Evolutionary conservation across 2,888 invertebrate genomes (phyloP).

Genomic region (Xanthorhoe spadicearia): DNA sequence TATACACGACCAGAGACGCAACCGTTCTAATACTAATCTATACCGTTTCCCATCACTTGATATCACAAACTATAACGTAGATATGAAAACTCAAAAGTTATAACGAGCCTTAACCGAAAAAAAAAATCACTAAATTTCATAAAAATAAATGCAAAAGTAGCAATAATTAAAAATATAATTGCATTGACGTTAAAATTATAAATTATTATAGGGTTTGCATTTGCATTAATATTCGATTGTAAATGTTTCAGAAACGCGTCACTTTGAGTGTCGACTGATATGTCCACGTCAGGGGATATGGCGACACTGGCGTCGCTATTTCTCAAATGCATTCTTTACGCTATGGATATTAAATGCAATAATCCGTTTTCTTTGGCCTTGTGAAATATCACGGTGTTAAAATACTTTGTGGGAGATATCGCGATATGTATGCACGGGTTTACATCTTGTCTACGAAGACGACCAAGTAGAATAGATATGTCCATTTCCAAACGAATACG

Average conservation of each 20-base stretch:
- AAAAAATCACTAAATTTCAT: slow-evolving; percentile 59
- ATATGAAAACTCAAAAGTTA: slow-evolving; percentile 62
- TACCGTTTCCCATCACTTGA: slow-evolving; percentile 63
- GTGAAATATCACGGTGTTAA: slow-evolving; percentile 81
- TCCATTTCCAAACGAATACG: slow-evolving; percentile 66
- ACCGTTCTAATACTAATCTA: slow-evolving; percentile 52
- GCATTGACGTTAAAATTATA: slow-evolving; percentile 43
- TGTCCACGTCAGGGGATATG: slow-evolving; percentile 62
- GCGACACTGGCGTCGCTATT: slow-evolving; percentile 51
- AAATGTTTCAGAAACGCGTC: slow-evolving; percentile 48
- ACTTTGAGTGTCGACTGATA: slow-evolving; percentile 65
- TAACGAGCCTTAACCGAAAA: slow-evolving; percentile 62
- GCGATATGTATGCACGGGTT: slow-evolving; percentile 74
- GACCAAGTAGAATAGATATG: slow-evolving; percentile 72
- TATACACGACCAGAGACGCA: slow-evolving; percentile 50
- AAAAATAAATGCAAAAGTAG: slow-evolving; percentile 76
- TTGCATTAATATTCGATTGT: slow-evolving; percentile 54
- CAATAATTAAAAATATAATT: slow-evolving; percentile 50
- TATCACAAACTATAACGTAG: slow-evolving; percentile 80
- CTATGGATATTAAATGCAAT: slow-evolving; percentile 72
- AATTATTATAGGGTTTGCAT: slow-evolving; percentile 44
- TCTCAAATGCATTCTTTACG: slow-evolving; percentile 34
- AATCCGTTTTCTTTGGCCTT: slow-evolving; percentile 79
- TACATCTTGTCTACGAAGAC: slow-evolving; percentile 12
- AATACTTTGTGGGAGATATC: slow-evolving; percentile 70